Conservation (phyloP, 2,888 invertebrate species). For the Stenoptilia bipunctidactyla region DNA sequence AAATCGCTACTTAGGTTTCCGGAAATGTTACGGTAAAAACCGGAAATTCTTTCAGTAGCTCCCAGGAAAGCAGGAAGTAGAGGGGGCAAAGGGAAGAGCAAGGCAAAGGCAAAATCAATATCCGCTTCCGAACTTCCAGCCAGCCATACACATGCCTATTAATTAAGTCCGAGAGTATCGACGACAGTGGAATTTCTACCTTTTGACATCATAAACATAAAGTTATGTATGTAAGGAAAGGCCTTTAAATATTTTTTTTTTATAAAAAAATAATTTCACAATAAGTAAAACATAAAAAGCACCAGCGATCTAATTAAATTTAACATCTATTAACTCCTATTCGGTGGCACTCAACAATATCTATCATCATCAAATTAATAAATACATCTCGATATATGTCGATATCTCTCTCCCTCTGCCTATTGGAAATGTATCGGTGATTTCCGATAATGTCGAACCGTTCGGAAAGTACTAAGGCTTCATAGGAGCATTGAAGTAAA, state of each 20-base stretch:
- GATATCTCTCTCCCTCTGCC: constrained; percentile 22
- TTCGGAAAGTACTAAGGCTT: constrained; percentile 67
- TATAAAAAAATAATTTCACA: too few species aligned
- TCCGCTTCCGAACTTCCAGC: constrained; percentile 20
- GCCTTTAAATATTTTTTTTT: too few species aligned
- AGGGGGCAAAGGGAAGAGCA: constrained; percentile 12
- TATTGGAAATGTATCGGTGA: constrained; percentile 65
- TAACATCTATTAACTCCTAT: not conserved
- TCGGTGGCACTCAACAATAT: too few species aligned
- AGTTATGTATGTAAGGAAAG: too few species aligned
- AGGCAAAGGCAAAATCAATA: constrained; percentile 30
- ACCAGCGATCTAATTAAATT: not conserved
- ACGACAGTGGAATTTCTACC: too few species aligned
- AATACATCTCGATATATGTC: constrained; percentile 19
- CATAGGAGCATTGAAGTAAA: constrained; percentile 44
- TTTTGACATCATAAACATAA: too few species aligned
- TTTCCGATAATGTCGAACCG: constrained; percentile 69
- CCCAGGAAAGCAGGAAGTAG: constrained; percentile 31
- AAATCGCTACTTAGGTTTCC: constrained; percentile 10
- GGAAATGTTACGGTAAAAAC: constrained; percentile 24
- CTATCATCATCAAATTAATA: not conserved
- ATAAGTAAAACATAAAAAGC: too few species aligned
- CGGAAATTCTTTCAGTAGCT: constrained; percentile 34
- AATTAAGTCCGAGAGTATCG: too few species aligned
- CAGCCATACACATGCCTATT: too few species aligned